A percentile compares a stretch with the other conserved stretches of the same genome.
Conservation (phyloP, 2,797 vertebrate genomes). For the Prionace glauca region DNA sequence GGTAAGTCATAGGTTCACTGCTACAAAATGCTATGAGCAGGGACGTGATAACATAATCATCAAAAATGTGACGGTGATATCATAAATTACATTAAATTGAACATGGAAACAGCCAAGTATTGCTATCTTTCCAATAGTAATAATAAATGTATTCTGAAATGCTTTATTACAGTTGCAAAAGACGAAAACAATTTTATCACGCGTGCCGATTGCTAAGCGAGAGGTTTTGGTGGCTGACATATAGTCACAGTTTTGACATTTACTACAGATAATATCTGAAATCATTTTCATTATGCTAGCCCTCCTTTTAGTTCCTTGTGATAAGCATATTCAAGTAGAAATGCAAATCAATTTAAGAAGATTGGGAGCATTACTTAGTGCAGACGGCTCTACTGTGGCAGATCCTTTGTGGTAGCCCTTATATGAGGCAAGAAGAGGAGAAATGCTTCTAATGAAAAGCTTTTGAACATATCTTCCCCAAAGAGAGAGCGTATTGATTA, state of each 20-base stretch:
- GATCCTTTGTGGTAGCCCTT: neutral
- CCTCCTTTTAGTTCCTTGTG: neutral
- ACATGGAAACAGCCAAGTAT: constrained; percentile 4
- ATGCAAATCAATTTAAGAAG: neutral
- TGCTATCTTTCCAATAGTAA: neutral
- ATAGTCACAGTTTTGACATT: constrained; percentile 5
- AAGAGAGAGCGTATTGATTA: neutral
- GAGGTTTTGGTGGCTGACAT: neutral
- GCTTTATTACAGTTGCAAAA: neutral
- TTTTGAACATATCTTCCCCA: constrained; percentile 1
- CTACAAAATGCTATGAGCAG: neutral
- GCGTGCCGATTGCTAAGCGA: neutral
- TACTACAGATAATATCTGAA: constrained; percentile 12
- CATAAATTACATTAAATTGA: constrained; percentile 1
- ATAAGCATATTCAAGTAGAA: neutral
- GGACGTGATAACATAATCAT: neutral
- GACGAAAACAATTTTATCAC: neutral
- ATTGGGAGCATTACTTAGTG: neutral
- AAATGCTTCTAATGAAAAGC: constrained; percentile 9
- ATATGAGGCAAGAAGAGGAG: neutral
- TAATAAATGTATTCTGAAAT: constrained; percentile 21
- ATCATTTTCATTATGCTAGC: neutral
- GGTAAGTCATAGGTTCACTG: neutral
- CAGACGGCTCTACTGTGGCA: neutral
- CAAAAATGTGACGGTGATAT: constrained; percentile 3